Percentiles rank a stretch among this genome's conserved stretches.
phyloP scores from a whole-genome alignment of 2,113 vertebrate species.

The Entomyzon cyanotis region DNA sequence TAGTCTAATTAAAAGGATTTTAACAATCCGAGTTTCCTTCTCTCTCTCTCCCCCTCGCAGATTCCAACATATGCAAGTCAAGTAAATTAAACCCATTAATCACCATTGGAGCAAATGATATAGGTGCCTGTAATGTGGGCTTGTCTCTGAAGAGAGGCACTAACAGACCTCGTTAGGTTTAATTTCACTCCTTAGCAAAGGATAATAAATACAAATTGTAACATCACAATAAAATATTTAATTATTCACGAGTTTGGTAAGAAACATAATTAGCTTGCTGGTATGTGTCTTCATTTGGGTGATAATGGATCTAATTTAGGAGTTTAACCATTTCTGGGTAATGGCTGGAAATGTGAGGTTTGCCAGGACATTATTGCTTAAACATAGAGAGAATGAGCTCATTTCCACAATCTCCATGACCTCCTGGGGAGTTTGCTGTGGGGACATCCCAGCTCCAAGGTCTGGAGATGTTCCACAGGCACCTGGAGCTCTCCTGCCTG shows the following conservation, averaged over 20 bases:
- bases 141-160: slow-evolving; percentile 48
- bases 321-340: neutral
- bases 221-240: slow-evolving; percentile 78
- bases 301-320: slow-evolving; percentile 49
- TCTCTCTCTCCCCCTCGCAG: slow-evolving; percentile 11
- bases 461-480: fast-evolving
- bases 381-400: neutral
- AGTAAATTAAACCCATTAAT: slow-evolving; percentile 82
- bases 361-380: neutral
- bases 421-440: neutral
- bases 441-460: neutral
- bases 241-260: slow-evolving; percentile 74
- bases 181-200: slow-evolving; percentile 72
- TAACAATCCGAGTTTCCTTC: slow-evolving; percentile 50
- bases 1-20: slow-evolving; percentile 79
- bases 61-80: slow-evolving; percentile 58
- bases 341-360: neutral
- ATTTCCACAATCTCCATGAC: neutral
- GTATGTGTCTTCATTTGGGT: slow-evolving; percentile 67
- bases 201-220: slow-evolving; percentile 78
- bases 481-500: neutral
- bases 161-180: slow-evolving; percentile 76
- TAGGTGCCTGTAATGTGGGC: slow-evolving; percentile 38
- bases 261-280: slow-evolving; percentile 66
- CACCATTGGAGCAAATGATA: slow-evolving; percentile 72